Evolutionary conservation across 2,888 invertebrate genomes (phyloP), one percentile per base, ranked within the genome.

Genomic region (Ophion ellenae): DNA sequence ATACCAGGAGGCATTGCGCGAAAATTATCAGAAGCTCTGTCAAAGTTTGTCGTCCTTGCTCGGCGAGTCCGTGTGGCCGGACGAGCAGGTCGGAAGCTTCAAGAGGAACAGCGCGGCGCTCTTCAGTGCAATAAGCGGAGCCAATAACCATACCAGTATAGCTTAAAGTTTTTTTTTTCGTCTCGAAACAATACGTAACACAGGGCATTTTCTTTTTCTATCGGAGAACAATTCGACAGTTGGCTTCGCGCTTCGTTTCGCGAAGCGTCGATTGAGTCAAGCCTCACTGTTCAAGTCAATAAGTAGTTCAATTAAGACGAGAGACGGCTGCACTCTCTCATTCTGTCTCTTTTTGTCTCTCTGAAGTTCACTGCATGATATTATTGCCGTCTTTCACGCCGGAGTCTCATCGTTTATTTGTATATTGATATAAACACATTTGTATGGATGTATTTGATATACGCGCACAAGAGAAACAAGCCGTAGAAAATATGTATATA

Each of bases 1-100:
- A 89, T 99, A 99, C 93, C 99, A 99, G 92, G 97, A 97, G 92
- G 97, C 97, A 7, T 94, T 99, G 57, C 96, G 97, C 89, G 95
- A 97, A 66, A 98, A 98, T 94, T 98, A 97, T 94, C 97, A 97
- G 91, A 98, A 98, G 91, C 95, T 99, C 76, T 97, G 98, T 90
- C 96, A 96, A 81, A 97, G 97, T 14, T 95, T 98, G 53, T 96
- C 97, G 67, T 95, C 95, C 57, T 94, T 98, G 87, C 95, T 98
- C 86, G 97, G 97, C 0, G 97, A 97, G 91, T 96, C 97, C 0
- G 94, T 97, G 71, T 95, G 96, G 95, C 95, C 95, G 1, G 95
- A 95, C 86, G 95, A 96, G 73, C 95, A 95, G 78, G 96, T 96
- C 57, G 95, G 95, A 79, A 95, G 95, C 90, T 96, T 96, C 90